Percentiles rank a stretch among this genome's conserved stretches.
phyloP scores from a whole-genome alignment of 2,797 vertebrate species.

The Gymnothorax javanicus region DNA sequence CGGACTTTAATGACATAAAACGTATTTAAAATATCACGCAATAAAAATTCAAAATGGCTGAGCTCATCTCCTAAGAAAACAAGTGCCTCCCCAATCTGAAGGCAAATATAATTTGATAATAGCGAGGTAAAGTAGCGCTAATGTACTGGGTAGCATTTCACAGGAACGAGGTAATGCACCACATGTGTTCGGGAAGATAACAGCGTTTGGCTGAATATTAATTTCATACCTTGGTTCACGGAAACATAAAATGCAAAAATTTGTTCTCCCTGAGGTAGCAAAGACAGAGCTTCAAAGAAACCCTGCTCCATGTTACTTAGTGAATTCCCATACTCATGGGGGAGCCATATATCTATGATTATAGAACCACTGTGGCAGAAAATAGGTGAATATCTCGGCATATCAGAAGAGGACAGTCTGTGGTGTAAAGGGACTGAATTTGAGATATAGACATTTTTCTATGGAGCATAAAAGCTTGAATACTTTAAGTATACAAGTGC shows the following conservation, averaged over 20 bases:
- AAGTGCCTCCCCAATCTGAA: not conserved
- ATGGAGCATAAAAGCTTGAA: not conserved
- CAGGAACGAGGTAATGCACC: not conserved
- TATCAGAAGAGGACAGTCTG: not conserved
- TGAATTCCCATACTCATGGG: not conserved
- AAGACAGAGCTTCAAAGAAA: not conserved
- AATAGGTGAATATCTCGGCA: not conserved
- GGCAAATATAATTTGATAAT: not conserved
- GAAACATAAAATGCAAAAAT: not conserved
- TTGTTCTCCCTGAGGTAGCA: not conserved
- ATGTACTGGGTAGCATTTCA: not conserved
- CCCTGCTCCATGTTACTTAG: not conserved
- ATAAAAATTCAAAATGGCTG: not conserved
- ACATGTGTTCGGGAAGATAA: slow-evolving; percentile 1
- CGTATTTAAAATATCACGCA: slow-evolving; percentile 7
- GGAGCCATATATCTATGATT: not conserved
- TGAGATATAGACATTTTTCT: not conserved
- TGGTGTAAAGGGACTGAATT: not conserved
- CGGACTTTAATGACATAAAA: not conserved
- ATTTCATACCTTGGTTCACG: not conserved
- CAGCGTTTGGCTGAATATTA: not conserved
- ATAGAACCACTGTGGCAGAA: not conserved
- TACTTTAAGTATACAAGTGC: not conserved
- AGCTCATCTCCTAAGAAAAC: slow-evolving; percentile 7
- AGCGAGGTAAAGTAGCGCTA: not conserved